A percentile compares a stretch with the other conserved stretches of the same genome.
Conservation (phyloP, 1,140 invertebrate genomes). For the Aphidius ervi region DNA sequence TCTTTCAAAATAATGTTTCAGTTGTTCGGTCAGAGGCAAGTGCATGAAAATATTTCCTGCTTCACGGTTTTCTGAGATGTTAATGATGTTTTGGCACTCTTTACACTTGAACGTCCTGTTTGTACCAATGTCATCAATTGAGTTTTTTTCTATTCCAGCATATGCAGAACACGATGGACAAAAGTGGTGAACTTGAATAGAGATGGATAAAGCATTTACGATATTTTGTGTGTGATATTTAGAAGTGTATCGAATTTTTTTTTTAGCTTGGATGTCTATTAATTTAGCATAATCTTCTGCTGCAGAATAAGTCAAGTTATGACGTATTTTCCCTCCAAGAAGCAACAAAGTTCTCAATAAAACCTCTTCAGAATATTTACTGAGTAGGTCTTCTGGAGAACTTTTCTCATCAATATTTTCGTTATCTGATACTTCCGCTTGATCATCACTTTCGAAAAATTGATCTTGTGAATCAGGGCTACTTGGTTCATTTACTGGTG, state of each 20-base stretch:
- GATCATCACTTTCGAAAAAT: too few species aligned
- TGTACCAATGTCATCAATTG: background rate
- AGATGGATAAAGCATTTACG: background rate
- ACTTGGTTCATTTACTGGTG: too few species aligned
- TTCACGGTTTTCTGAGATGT: background rate
- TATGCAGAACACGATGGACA: background rate
- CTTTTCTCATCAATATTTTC: too few species aligned
- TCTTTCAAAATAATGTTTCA: background rate
- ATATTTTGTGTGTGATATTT: background rate
- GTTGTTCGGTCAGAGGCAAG: too few species aligned
- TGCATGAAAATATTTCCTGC: background rate
- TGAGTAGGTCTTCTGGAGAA: too few species aligned
- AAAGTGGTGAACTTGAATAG: background rate
- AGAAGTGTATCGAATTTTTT: background rate
- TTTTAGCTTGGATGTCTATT: background rate
- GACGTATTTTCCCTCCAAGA: background rate
- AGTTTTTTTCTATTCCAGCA: background rate
- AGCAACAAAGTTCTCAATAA: background rate
- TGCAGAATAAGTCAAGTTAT: background rate
- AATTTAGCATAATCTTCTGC: background rate
- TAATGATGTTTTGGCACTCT: background rate
- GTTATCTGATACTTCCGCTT: too few species aligned
- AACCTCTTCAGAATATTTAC: background rate
- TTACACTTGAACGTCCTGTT: background rate
- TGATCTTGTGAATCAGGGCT: too few species aligned